Evolutionary conservation across 1,140 invertebrate species (phyloP), one percentile per base, ranked within the genome.

Genomic region (Lepidurus apus): DNA sequence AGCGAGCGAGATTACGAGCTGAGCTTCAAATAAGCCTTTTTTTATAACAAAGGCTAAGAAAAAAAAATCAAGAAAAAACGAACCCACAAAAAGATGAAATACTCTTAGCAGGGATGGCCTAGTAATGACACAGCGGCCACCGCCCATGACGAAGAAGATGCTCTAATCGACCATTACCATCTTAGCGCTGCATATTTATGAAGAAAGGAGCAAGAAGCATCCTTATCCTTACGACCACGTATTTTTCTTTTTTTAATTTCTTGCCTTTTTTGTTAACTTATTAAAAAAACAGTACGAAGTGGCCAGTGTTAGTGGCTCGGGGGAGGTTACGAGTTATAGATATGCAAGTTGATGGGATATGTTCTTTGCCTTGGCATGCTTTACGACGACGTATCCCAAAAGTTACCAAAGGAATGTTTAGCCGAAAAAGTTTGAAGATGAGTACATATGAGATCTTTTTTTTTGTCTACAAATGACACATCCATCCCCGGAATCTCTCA

Each of bases 111-210:
- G 4, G 53, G 53, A 65, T 65, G 53, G 53, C 53, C 53, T 65
- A 65, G 53, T 65, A 65, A 65, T 65, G 53, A 65, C 53, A 65
- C 53, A 65, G 53, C 53, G 53, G 53, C 53, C 53, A 65, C 53
- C 53, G 53, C 53, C 53, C 53, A 65, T 65, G 53, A 65, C 53
- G 53, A 65, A 65, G 53, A 65, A 65, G 53, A 65, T 65, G 53
- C 53, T 65, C 17, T 65, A 65, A 65, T 65, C 53, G 53, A 65
- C 53, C 13, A 65, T 65, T 65, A 65, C 53, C 53, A 65, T 65
- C 53, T 65, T 65, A 21, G 21, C 53, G 53, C 53, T 65, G 53
- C 53, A 65, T 65, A 65, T 65, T 65, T 65, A 65, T 65, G 53
- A 65, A 65, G 53, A 11, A 65, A 65, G 53, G 53, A 65, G 53